Evolutionary conservation across 2,797 vertebrate species (phyloP).

Genomic region (Varecia variegata): DNA sequence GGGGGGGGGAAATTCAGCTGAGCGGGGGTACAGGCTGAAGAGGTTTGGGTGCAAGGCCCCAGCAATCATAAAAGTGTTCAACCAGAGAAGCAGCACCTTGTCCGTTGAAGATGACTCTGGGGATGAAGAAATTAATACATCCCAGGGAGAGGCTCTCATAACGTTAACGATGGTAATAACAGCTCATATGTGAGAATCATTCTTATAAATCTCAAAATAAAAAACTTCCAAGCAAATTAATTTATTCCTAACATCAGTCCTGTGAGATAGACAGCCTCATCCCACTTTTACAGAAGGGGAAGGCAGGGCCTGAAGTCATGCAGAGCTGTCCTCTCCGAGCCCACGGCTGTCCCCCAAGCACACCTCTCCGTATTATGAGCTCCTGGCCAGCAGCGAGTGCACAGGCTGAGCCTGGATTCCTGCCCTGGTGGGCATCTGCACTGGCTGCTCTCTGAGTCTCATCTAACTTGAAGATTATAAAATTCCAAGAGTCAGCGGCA

Average conservation of each 20-base stretch:
- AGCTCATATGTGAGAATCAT: not conserved
- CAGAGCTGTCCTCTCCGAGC: not conserved
- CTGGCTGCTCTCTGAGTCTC: not conserved
- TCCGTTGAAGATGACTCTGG: not conserved
- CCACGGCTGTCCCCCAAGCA: not conserved
- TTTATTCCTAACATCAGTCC: not conserved
- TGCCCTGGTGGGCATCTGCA: not conserved
- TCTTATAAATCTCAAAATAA: conserved; percentile 10
- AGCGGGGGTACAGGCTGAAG: not conserved
- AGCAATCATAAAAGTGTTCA: not conserved
- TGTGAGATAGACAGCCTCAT: not conserved
- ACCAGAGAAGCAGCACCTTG: not conserved
- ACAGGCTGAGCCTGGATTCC: not conserved
- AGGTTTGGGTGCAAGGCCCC: not conserved
- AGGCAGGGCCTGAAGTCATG: not conserved
- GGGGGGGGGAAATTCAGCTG: not conserved
- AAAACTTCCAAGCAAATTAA: not conserved
- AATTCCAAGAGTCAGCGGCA: conserved; percentile 30
- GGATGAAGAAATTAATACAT: not conserved
- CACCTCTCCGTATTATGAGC: not conserved
- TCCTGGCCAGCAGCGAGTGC: not conserved
- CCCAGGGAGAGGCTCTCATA: not conserved
- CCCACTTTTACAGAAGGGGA: not conserved
- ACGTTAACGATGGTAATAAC: not conserved
- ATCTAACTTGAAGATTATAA: conserved; percentile 8